phyloP scores from a whole-genome alignment of 2,797 vertebrate species.

The Bradypodion ventrale region DNA sequence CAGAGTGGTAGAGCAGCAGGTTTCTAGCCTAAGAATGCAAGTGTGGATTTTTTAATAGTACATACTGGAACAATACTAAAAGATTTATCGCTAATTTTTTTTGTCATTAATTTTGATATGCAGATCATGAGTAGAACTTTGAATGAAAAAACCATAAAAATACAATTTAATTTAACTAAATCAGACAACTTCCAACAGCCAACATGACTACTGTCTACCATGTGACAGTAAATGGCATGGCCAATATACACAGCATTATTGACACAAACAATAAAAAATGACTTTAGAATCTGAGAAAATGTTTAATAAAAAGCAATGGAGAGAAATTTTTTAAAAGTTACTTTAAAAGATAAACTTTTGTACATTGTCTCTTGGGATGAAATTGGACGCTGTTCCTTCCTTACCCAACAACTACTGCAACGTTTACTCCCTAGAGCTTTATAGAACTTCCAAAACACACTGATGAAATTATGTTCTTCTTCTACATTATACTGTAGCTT shows the following conservation, averaged over 20 bases:
- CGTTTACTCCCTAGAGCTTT: constrained; percentile 55
- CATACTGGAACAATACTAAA: background rate
- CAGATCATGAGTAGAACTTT: background rate
- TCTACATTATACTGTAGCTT: constrained; percentile 60
- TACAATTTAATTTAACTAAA: background rate
- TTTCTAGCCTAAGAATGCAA: background rate
- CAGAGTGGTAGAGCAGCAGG: background rate
- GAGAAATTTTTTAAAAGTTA: constrained; percentile 10
- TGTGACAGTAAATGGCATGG: background rate
- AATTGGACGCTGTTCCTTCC: constrained; percentile 51
- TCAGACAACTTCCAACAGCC: background rate
- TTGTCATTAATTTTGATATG: background rate
- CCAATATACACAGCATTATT: background rate
- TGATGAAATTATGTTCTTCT: constrained; percentile 59
- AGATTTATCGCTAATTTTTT: background rate
- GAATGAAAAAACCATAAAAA: background rate
- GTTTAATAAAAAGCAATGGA: constrained; percentile 37
- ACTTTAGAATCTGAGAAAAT: constrained; percentile 14
- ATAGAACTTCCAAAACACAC: constrained; percentile 45
- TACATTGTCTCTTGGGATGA: constrained; percentile 26
- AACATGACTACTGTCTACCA: background rate
- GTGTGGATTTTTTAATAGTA: background rate
- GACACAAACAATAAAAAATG: constrained; percentile 16
- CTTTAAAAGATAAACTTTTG: constrained; percentile 38
- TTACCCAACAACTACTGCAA: constrained; percentile 54